These are phyloP conservation scores for Sebastes paucispinis DNA, from an alignment of 2,797 vertebrate genomes.

Conservation along the genomic window DNA sequence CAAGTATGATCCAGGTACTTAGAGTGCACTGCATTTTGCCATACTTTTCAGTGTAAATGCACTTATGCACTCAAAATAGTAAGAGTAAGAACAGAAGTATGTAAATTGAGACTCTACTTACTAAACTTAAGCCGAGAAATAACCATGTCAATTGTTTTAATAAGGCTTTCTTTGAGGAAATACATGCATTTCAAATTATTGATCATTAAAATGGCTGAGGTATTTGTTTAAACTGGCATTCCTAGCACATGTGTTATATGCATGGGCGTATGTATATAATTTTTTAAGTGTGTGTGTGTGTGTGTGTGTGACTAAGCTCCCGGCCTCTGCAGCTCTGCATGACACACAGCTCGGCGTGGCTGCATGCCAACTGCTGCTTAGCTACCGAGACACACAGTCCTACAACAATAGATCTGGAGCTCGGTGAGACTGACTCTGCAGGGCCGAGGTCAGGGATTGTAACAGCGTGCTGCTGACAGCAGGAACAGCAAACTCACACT, in stretches of 20 bases:
- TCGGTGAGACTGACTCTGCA: slow-evolving; percentile 39
- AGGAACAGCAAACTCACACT: slow-evolving; percentile 52
- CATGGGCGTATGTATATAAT: slow-evolving; percentile 24
- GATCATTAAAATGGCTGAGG: background rate
- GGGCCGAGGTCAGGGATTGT: slow-evolving; percentile 42
- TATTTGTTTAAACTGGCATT: background rate
- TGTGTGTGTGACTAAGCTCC: slow-evolving; percentile 37
- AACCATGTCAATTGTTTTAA: background rate
- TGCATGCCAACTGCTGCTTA: slow-evolving; percentile 72
- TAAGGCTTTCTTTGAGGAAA: background rate
- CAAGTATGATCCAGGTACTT: too few relatives aligned
- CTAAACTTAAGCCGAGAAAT: background rate
- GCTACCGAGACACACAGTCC: slow-evolving; percentile 71
- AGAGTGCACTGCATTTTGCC: too few relatives aligned
- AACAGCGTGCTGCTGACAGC: slow-evolving; percentile 57
- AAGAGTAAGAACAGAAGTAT: too few relatives aligned
- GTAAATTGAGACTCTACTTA: background rate
- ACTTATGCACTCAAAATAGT: too few relatives aligned
- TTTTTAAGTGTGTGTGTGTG: slow-evolving; percentile 16
- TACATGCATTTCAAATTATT: background rate
- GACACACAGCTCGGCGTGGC: slow-evolving; percentile 65
- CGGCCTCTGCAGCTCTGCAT: slow-evolving; percentile 41
- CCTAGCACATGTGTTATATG: background rate
- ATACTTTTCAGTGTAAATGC: too few relatives aligned
- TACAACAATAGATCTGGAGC: slow-evolving; percentile 64